phyloP scores from a whole-genome alignment of 2,888 invertebrate genomes.

The Morpho helenor region DNA sequence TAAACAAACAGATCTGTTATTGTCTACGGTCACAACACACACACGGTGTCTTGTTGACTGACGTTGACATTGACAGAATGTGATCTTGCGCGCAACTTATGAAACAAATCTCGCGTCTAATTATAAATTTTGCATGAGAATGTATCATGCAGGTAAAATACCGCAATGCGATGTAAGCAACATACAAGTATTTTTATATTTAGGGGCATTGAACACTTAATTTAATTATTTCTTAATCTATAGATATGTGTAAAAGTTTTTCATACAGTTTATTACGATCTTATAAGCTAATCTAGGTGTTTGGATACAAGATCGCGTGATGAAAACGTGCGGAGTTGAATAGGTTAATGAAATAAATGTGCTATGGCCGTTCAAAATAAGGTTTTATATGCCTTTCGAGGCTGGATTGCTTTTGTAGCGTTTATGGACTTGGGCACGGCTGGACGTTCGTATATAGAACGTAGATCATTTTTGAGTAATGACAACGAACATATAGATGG shows the following conservation, averaged over 20 bases:
- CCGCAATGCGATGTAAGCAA: constrained; percentile 67
- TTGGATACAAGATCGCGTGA: constrained; percentile 19
- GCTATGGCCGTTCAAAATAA: constrained; percentile 82
- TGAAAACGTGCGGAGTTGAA: constrained; percentile 16
- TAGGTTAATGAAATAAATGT: constrained; percentile 27
- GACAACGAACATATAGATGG: constrained; percentile 82
- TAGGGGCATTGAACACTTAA: constrained; percentile 35
- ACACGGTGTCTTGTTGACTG: no score
- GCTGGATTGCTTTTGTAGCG: constrained; percentile 92
- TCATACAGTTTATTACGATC: constrained; percentile 17
- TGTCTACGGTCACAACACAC: no score
- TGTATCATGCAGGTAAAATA: constrained; percentile 72
- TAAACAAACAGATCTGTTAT: not conserved
- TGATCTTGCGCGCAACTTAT: constrained; percentile 45
- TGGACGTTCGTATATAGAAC: constrained; percentile 88
- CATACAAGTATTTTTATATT: constrained; percentile 37
- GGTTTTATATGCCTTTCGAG: constrained; percentile 88
- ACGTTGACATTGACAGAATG: constrained; percentile 7
- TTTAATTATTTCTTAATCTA: constrained; percentile 38
- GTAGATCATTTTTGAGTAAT: constrained; percentile 85
- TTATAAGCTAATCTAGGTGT: constrained; percentile 35
- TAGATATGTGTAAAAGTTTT: constrained; percentile 1
- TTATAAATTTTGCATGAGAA: constrained; percentile 50
- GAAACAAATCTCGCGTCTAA: constrained; percentile 37
- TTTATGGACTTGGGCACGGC: constrained; percentile 91